phyloP scores from a whole-genome alignment of 2,113 vertebrate species.

The Grammomys surdaster region DNA sequence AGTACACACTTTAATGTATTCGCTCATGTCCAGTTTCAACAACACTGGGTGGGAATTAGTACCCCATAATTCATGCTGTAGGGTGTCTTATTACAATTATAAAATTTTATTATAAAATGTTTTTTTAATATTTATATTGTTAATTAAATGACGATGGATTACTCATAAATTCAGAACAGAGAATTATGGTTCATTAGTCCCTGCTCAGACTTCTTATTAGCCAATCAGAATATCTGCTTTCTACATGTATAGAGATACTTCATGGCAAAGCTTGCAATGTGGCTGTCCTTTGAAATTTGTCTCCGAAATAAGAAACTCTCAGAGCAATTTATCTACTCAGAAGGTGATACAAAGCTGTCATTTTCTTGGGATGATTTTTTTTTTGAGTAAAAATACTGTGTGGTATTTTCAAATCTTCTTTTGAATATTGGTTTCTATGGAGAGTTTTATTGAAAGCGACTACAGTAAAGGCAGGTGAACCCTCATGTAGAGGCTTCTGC shows the following conservation, averaged over 20 bases:
- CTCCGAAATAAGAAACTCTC: background rate
- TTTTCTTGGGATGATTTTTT: constrained; percentile 41
- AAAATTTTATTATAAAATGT: constrained; percentile 89
- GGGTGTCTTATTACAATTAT: constrained; percentile 87
- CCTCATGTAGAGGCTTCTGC: background rate
- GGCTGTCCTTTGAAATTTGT: constrained; percentile 55
- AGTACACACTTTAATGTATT: constrained; percentile 83
- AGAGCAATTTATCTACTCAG: background rate
- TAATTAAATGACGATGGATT: constrained; percentile 87
- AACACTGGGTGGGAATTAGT: constrained; percentile 87
- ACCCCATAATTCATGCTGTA: constrained; percentile 84
- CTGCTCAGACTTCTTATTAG: constrained; percentile 84
- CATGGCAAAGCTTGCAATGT: constrained; percentile 13
- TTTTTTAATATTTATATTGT: constrained; percentile 89
- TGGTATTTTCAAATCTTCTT: background rate
- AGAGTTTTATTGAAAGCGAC: background rate
- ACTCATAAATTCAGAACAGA: constrained; percentile 86
- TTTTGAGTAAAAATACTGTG: background rate
- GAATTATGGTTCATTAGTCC: constrained; percentile 83
- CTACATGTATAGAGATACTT: constrained; percentile 48
- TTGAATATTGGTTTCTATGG: constrained; percentile 40
- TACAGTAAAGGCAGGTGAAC: background rate
- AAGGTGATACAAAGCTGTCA: background rate
- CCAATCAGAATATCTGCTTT: constrained; percentile 81
- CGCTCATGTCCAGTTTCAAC: constrained; percentile 84